Evolutionary conservation across 2,888 invertebrate species (phyloP), one percentile per base, ranked within the genome.

Genomic region (Eupithecia vulgata): DNA sequence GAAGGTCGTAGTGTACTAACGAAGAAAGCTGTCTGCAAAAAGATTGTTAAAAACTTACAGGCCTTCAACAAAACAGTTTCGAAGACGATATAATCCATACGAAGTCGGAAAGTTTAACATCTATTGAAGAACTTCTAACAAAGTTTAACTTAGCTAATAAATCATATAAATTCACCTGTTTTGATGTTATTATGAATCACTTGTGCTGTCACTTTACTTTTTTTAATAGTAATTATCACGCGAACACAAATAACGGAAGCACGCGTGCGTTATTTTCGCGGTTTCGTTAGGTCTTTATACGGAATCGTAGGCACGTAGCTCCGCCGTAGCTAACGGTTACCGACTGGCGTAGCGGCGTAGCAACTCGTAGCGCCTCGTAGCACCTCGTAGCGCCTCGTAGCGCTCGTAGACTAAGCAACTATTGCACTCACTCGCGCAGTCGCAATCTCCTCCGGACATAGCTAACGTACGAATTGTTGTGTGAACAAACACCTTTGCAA

Each of bases 101-200:
- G 79, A 79, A 79, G 80, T 77, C 77, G 75, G 62, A 72, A 79
- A 76, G 77, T 76, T 76, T 69, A 70, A 73, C 70, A 73, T 78
- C 67, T 70, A 76, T 71, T 68, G 30, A 61, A 81, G 82, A 86
- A 87, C 86, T 87, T 87, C 83, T 85, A 86, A 85, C 83, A 87
- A 88, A 86, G 80, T 84, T 82, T 82, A 83, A 84, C 82, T 83
- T 57, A 57, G 85, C 81, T 67, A 86, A 81, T 85, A 84, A 85
- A 85, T 84, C 83, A 82, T 82, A 82, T 4, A 88, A 88, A 80
- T 90, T 91, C 91, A 93, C 93, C 90, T 91, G 89, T 87, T 86
- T 84, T 84, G 86, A 83, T 85, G 87, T 84, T 88, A 87, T 86
- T 90, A 87, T 89, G 90, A 88, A 90, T 90, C 93, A 93, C 93